These are phyloP conservation scores for Ptiloglossa arizonensis DNA, from an alignment of 1,140 invertebrate genomes.

Conservation along the genomic window DNA sequence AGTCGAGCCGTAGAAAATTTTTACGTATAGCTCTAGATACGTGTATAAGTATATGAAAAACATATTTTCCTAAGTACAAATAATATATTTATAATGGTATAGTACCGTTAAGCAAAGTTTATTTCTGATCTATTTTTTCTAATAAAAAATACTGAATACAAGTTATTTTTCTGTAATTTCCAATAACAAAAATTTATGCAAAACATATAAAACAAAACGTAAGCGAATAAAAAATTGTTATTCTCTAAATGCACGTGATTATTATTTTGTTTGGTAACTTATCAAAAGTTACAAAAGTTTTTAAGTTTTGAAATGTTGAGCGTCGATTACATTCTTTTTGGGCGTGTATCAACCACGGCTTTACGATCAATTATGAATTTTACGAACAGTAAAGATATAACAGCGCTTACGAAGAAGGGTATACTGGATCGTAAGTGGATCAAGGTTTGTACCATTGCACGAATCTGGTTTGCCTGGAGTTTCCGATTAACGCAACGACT, in stretches of 20 bases:
- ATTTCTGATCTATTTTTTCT: neutral
- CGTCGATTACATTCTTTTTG: neutral
- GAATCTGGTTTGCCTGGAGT: constrained; percentile 69
- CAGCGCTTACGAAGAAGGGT: constrained; percentile 40
- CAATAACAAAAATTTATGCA: neutral
- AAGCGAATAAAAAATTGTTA: too few species aligned
- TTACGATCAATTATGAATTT: neutral
- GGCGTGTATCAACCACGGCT: neutral
- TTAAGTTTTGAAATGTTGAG: neutral
- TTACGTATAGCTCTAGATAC: neutral
- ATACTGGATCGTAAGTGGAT: constrained; percentile 69
- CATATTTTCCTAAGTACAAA: constrained; percentile 18
- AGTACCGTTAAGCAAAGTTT: constrained; percentile 11
- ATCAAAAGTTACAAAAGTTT: neutral
- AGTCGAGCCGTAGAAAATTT: neutral
- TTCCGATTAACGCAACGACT: constrained; percentile 60
- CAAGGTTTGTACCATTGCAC: constrained; percentile 71
- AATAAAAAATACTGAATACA: too few species aligned
- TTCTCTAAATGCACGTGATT: too few species aligned
- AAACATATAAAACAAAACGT: too few species aligned
- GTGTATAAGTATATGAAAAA: neutral
- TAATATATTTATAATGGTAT: constrained; percentile 39
- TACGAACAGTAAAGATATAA: neutral
- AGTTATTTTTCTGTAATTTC: too few species aligned
- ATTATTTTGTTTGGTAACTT: neutral